Conservation (phyloP, 2,113 vertebrate species). For the Leptosomus discolor region DNA sequence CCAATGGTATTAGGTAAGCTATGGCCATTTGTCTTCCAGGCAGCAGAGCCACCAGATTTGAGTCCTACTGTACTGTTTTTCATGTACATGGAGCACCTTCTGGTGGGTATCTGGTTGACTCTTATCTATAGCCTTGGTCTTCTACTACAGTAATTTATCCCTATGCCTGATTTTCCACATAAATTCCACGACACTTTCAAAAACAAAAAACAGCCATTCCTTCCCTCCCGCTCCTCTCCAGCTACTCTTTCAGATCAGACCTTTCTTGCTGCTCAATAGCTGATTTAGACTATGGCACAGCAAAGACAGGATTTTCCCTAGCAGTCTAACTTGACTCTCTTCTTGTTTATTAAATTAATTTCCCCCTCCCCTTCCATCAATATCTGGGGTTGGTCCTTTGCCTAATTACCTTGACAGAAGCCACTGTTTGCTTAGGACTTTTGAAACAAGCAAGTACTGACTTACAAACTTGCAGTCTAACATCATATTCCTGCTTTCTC, state of each 20-base stretch:
- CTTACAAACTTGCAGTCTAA: neutral
- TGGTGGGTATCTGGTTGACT: neutral
- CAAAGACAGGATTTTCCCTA: neutral
- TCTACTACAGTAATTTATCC: neutral
- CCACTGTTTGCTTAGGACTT: neutral
- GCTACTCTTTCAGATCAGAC: neutral
- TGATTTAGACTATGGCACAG: neutral
- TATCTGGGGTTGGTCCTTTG: neutral
- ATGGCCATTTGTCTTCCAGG: neutral
- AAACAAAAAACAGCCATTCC: neutral
- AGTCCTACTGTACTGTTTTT: neutral
- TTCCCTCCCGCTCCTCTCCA: neutral
- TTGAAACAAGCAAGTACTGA: neutral
- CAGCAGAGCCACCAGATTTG: neutral
- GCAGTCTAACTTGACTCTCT: neutral
- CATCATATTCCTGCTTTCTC: neutral
- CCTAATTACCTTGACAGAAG: neutral
- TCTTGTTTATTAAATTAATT: neutral
- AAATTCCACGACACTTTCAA: neutral
- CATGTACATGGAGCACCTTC: neutral
- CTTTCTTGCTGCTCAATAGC: neutral
- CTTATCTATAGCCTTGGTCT: neutral
- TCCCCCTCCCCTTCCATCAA: neutral
- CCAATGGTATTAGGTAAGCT: neutral
- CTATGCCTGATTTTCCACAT: neutral